phyloP scores from a whole-genome alignment of 1,140 invertebrate genomes.

The Brachionus angularis region DNA sequence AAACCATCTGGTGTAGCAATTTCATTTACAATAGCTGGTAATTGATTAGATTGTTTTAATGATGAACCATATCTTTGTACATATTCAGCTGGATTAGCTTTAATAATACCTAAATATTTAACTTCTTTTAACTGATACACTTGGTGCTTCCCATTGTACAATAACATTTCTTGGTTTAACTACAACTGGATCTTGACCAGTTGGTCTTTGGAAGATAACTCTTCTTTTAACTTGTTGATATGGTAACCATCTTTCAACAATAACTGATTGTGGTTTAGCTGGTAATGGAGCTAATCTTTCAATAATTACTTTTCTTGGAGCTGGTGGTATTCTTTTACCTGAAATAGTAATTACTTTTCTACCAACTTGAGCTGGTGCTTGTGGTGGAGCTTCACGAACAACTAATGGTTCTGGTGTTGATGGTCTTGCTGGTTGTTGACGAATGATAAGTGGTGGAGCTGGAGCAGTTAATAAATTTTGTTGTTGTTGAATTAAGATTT shows the following conservation, averaged over 20 bases:
- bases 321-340: constrained; percentile 31
- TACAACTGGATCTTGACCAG: neutral
- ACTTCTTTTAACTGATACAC: constrained; percentile 38
- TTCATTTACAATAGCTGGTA: constrained; percentile 17
- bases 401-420: constrained; percentile 34
- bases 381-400: constrained; percentile 43
- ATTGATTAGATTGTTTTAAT: constrained; percentile 27
- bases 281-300: constrained; percentile 43
- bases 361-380: constrained; percentile 17
- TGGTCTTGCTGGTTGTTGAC: constrained; percentile 40
- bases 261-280: constrained; percentile 42
- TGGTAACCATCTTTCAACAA: constrained; percentile 42
- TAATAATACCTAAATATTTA: constrained; percentile 33
- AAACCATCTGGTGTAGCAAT: constrained; percentile 20
- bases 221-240: constrained; percentile 36
- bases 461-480: neutral
- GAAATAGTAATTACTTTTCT: constrained; percentile 31
- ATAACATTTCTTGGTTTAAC: constrained; percentile 36
- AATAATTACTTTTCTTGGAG: constrained; percentile 44
- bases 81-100: constrained; percentile 32
- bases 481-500: constrained; percentile 40
- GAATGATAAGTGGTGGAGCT: constrained; percentile 41
- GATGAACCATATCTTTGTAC: constrained; percentile 12
- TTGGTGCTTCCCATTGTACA: constrained; percentile 37
- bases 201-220: constrained; percentile 29